Evolutionary conservation across 2,888 invertebrate species (phyloP).

Genomic region (Eupsilia transversa): DNA sequence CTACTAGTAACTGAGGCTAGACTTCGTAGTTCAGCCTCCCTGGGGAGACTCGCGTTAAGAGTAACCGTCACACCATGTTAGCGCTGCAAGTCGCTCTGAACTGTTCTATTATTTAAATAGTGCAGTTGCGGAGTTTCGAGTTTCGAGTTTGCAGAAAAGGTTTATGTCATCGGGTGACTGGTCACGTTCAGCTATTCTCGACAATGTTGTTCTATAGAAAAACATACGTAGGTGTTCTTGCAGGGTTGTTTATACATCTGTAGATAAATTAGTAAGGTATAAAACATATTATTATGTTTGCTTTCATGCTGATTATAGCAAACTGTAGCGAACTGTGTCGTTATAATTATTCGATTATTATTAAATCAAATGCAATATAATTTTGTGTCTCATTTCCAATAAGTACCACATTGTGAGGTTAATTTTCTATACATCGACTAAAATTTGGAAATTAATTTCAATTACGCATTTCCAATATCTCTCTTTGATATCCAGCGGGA

Average conservation of each 20-base stretch:
- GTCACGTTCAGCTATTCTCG: background rate
- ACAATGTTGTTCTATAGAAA: background rate
- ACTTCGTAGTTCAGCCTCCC: slow-evolving; percentile 14
- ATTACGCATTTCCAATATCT: background rate
- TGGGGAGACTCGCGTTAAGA: slow-evolving; percentile 34
- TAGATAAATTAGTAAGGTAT: background rate
- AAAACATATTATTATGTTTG: background rate
- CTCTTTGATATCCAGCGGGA: slow-evolving; percentile 12
- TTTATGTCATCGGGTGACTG: slow-evolving; percentile 27
- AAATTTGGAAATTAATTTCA: slow-evolving; percentile 4
- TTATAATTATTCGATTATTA: background rate
- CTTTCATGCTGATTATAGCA: background rate
- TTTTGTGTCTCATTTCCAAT: background rate
- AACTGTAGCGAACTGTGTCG: background rate
- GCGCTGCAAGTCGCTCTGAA: slow-evolving; percentile 18
- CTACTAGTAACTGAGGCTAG: slow-evolving; percentile 27
- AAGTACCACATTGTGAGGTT: background rate
- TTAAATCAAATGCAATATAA: background rate
- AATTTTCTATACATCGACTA: background rate
- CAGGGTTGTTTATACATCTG: background rate
- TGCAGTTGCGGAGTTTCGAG: slow-evolving; percentile 12
- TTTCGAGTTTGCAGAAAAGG: background rate
- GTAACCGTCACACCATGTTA: slow-evolving; percentile 34
- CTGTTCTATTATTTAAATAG: slow-evolving; percentile 31
- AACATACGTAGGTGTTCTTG: background rate